Base-by-base conservation (phyloP, 2,888 invertebrate species). In the Limnephilus marmoratus region DNA sequence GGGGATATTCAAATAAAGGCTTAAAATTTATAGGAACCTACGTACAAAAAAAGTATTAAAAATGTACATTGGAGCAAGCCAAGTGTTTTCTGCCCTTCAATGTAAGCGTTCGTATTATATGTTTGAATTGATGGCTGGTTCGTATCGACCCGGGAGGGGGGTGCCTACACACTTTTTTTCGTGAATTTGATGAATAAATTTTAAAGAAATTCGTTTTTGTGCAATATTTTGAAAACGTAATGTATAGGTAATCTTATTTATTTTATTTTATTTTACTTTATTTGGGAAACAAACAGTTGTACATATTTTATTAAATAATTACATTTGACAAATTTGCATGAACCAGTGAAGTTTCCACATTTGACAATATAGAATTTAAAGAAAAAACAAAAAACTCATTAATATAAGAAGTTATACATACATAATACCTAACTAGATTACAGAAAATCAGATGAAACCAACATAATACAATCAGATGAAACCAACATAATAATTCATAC, bases 21-120 rank as follows among this genome's bases (percentile, higher is more conserved):
- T 93, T 91, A 91, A 93, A 93, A 93, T 93, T 93, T 93, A 91
- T 93, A 91, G 91, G 91, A 91, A 91, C 90, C 91, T 86, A 87
- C 81, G 85, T 91, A 92, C 90, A 90, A 90, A 93, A 91, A 93
- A 93, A 90, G 90, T 91, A 93, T 93, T 93, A 93, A 93, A 93
- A 93, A 91, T 91, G 93, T 90, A 92, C 91, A 81, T 49, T 85
- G 90, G 85, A 92, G 80, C 87, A 88, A 83, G 83, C 86, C 90
- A 91, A 90, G 90, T 91, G 91, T 91, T 92, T 85, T 90, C 91
- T 90, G 91, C 90, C 90, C 89, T 90, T 88, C 90, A 82, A 37
- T 87, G 85, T 90, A 90, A 91, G 91, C 91, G 92, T 88, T 85
- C 53, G 86, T 85, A 90, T 53, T 91, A 91, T 91, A 92, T 85